Conservation (phyloP, 2,888 invertebrate genomes). For the Camptogramma bilineatum region DNA sequence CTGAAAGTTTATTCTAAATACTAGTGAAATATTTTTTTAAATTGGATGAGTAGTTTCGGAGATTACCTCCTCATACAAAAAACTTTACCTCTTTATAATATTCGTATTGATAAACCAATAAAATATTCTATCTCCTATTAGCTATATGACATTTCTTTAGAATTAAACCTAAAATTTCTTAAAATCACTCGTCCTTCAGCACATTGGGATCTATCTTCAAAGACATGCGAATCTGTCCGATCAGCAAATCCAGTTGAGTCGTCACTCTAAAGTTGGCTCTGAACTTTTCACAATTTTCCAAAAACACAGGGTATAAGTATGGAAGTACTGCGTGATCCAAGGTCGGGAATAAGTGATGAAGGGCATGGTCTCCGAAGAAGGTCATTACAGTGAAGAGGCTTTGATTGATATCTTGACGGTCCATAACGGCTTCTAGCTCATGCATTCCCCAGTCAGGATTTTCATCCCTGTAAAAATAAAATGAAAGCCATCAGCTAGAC, state of each 20-base stretch:
- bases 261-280: constrained; percentile 67
- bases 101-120: background rate
- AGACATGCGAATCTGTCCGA: constrained; percentile 81
- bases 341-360: constrained; percentile 92
- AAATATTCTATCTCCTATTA: background rate
- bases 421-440: constrained; percentile 90
- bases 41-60: too few species aligned
- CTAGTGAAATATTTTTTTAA: too few species aligned
- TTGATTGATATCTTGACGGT: constrained; percentile 87
- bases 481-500: background rate
- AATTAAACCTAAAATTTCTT: too few species aligned
- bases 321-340: constrained; percentile 89
- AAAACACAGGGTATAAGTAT: constrained; percentile 84
- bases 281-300: constrained; percentile 80
- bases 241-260: constrained; percentile 85
- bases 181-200: constrained; percentile 21
- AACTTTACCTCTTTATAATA: too few species aligned
- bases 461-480: constrained; percentile 51
- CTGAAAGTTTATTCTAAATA: too few species aligned
- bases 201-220: constrained; percentile 47
- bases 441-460: constrained; percentile 72
- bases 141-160: background rate
- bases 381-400: constrained; percentile 88
- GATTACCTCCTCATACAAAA: too few species aligned
- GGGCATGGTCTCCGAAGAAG: constrained; percentile 90